Evolutionary conservation across 2,888 invertebrate genomes (phyloP).

Genomic region (Drosophila birchii): DNA sequence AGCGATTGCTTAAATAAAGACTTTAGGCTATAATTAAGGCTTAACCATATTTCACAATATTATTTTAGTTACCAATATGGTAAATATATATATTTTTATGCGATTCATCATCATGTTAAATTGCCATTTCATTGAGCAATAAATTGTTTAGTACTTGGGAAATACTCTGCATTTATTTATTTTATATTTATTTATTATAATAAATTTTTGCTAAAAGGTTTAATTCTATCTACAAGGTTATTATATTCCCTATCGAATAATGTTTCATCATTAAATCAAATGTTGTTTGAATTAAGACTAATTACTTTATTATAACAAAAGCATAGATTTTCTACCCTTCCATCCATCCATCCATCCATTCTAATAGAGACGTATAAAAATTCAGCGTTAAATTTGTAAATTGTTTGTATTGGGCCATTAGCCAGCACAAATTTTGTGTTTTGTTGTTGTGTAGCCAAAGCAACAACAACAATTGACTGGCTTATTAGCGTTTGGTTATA

Average conservation of each 20-base stretch:
- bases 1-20: slow-evolving; percentile 3
- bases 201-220: background rate
- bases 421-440: slow-evolving; percentile 48
- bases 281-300: slow-evolving; percentile 25
- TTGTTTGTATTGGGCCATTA: slow-evolving; percentile 72
- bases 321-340: slow-evolving; percentile 12
- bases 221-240: too few species aligned
- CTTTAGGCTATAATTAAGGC: slow-evolving; percentile 5
- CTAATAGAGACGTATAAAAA: slow-evolving; percentile 58
- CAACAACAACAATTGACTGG: slow-evolving; percentile 57
- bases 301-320: slow-evolving; percentile 40
- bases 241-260: background rate
- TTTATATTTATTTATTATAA: background rate
- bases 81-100: background rate
- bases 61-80: background rate
- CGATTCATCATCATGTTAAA: background rate
- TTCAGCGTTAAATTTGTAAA: slow-evolving; percentile 76
- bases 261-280: slow-evolving; percentile 14
- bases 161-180: background rate
- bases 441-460: slow-evolving; percentile 58
- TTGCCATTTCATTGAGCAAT: background rate
- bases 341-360: slow-evolving; percentile 11
- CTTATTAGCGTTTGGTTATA: slow-evolving; percentile 63
- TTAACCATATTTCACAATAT: background rate
- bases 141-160: background rate